phyloP scores from a whole-genome alignment of 2,113 vertebrate genomes.

The Neogobius melanostomus region DNA sequence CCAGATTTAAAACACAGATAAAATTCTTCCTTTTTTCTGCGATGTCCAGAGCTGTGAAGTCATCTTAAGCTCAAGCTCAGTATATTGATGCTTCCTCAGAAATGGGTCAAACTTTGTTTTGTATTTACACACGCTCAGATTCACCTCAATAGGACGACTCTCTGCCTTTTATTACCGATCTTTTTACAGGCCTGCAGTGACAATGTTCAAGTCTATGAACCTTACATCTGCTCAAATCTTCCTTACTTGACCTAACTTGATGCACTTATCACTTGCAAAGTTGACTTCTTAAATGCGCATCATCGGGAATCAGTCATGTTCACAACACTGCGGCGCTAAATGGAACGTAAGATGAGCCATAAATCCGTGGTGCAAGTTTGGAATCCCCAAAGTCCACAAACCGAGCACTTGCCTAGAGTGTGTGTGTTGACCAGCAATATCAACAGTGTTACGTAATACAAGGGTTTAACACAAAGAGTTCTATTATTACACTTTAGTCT shows the following conservation, averaged over 20 bases:
- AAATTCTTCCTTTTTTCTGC: not conserved
- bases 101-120: not conserved
- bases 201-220: too few relatives aligned
- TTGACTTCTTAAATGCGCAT: too few relatives aligned
- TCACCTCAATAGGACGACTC: not conserved
- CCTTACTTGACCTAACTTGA: too few relatives aligned
- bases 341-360: too few relatives aligned
- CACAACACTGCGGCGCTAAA: too few relatives aligned
- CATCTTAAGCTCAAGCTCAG: not conserved
- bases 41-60: not conserved
- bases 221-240: too few relatives aligned
- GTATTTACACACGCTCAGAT: not conserved
- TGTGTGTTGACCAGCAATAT: too few relatives aligned
- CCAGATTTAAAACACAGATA: not conserved
- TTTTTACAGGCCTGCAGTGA: constrained; percentile 7
- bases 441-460: not conserved
- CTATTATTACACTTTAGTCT: not conserved
- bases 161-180: not conserved
- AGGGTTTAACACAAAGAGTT: not conserved
- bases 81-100: not conserved
- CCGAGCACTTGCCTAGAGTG: too few relatives aligned
- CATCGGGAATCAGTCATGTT: too few relatives aligned
- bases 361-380: too few relatives aligned
- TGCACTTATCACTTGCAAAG: too few relatives aligned
- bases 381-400: too few relatives aligned